These are phyloP conservation scores for Heliconius sara DNA, from an alignment of 2,888 invertebrate genomes.

Conservation along the genomic window DNA sequence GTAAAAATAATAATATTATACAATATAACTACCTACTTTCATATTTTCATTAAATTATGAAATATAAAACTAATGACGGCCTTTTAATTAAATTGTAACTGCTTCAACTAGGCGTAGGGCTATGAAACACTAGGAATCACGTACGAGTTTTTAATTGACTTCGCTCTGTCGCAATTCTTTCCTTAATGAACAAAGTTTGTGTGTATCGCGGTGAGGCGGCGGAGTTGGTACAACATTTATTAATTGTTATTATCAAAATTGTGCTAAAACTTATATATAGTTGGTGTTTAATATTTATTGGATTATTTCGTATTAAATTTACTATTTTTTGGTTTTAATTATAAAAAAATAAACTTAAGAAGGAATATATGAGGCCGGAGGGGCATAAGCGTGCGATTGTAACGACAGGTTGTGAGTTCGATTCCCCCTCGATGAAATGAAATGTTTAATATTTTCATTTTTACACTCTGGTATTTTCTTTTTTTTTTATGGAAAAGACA, in stretches of 20 bases:
- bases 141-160: slow-evolving; percentile 39
- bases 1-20: neutral
- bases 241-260: slow-evolving; percentile 10
- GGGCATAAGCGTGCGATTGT: too few species aligned
- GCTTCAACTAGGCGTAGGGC: slow-evolving; percentile 1
- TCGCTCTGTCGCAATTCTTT: slow-evolving; percentile 34
- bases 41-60: neutral
- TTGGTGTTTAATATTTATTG: neutral
- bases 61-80: slow-evolving; percentile 27
- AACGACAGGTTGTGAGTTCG: too few species aligned
- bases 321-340: neutral
- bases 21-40: neutral
- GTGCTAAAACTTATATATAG: neutral
- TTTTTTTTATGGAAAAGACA: too few species aligned
- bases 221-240: slow-evolving; percentile 3
- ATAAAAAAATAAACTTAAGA: too few species aligned
- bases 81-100: slow-evolving; percentile 41
- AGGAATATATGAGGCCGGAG: too few species aligned
- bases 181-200: slow-evolving; percentile 30
- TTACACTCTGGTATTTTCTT: too few species aligned
- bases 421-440: too few species aligned
- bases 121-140: slow-evolving; percentile 35
- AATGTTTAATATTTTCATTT: too few species aligned
- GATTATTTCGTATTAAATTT: neutral
- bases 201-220: slow-evolving; percentile 15